Evolutionary conservation across 2,113 vertebrate species (phyloP).

Genomic region (Arizona elegans): DNA sequence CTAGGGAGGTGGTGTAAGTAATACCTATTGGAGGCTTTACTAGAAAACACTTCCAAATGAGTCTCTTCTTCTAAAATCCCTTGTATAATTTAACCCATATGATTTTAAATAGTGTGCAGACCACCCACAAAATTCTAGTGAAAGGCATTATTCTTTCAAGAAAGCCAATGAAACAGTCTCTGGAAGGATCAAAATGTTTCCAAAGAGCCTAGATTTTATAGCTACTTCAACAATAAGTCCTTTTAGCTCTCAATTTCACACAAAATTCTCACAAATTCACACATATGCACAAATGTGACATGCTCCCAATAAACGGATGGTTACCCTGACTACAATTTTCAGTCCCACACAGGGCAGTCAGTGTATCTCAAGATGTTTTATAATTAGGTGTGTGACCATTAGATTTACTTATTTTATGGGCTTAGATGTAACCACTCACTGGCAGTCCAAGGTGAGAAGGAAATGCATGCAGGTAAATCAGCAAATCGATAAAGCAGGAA

Average conservation of each 20-base stretch:
- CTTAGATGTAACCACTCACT: not conserved
- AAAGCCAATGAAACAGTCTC: not conserved
- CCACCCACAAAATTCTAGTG: constrained; percentile 55
- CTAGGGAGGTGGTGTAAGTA: constrained; percentile 35
- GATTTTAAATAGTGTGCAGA: constrained; percentile 44
- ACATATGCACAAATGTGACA: not conserved
- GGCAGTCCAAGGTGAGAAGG: not conserved
- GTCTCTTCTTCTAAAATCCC: constrained; percentile 54
- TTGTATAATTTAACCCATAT: constrained; percentile 54
- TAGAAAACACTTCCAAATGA: constrained; percentile 36
- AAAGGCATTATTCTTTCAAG: not conserved
- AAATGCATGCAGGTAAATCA: not conserved
- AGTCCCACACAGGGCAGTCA: not conserved
- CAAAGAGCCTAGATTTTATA: not conserved
- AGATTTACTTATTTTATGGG: not conserved
- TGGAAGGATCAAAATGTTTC: not conserved
- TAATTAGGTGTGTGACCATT: not conserved
- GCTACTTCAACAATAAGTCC: fast-evolving
- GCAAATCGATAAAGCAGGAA: not conserved
- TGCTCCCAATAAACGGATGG: not conserved
- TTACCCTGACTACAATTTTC: not conserved
- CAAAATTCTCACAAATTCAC: not conserved
- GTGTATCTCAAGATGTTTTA: not conserved
- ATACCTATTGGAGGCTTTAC: constrained; percentile 37
- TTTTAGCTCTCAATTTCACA: constrained; percentile 11